Base-by-base conservation (phyloP, 2,888 invertebrate species). In the Pyralis farinalis region DNA sequence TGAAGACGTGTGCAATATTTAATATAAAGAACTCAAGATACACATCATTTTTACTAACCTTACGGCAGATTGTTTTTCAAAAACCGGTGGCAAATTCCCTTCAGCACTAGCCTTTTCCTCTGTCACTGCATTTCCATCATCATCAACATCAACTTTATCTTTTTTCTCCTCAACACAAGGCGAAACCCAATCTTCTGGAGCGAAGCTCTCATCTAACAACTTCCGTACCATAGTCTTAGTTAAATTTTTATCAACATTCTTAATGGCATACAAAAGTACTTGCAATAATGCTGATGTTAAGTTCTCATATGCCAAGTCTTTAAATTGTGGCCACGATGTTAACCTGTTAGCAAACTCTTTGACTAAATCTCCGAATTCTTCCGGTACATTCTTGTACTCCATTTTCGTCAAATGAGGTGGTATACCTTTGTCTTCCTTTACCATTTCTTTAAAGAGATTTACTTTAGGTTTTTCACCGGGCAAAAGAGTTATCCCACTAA, bases 281-380 rank as follows among this genome's bases (percentile, higher is more conserved):
- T 95, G 95, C 6, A 95, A 58, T 4, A 96, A 74, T 0, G 93
- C 94, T 0, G 96, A 95, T 0, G 95, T 94, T 16, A 93, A 68
- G 48, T 93, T 93, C 37, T 92, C 82, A 50, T 90, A 92, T 0
- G 94, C 92, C 40, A 96, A 85, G 47, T 96, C 95, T 42, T 87
- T 77, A 58, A 96, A 94, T 56, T 96, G 95, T 0, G 96, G 95
- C 95, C 95, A 96, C 20, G 87, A 71, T 0, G 92, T 82, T 21
- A 96, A 73, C 33, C 94, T 81, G 33, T 84, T 81, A 0, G 90
- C 92, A 71, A 91, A 94, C 48, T 94, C 93, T 58, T 89, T 90
- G 7, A 93, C 85, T 10, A 94, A 80, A 12, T 91, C 91, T 34
- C 76, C 74, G 73, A 92, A 94, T 31, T 92, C 92, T 0, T 90